Evolutionary conservation across 2,888 invertebrate genomes (phyloP).

Genomic region (Mechanitis messenoides): DNA sequence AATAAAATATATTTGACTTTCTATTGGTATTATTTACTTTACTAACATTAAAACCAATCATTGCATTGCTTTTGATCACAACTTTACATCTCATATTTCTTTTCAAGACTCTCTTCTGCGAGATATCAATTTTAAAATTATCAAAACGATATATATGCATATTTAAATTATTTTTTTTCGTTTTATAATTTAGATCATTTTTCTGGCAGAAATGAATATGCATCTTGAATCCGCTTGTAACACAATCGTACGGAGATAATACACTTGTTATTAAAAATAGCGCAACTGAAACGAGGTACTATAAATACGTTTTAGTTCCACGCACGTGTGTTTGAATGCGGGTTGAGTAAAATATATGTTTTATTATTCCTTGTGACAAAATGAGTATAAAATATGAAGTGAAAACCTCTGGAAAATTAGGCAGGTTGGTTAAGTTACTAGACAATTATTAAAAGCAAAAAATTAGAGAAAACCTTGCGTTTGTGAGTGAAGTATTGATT

Average conservation of each 20-base stretch:
- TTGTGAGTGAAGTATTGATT: too few species aligned
- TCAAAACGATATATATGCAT: too few species aligned
- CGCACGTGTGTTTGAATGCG: conserved; percentile 30
- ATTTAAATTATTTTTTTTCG: neutral
- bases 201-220: neutral
- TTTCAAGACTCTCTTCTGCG: too few species aligned
- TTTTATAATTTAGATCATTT: neutral
- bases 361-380: conserved; percentile 17
- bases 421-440: conserved; percentile 47
- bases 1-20: too few species aligned
- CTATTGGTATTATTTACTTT: too few species aligned
- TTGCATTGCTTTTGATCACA: too few species aligned
- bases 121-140: too few species aligned
- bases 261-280: conserved; percentile 33
- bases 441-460: too few species aligned
- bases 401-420: conserved; percentile 49
- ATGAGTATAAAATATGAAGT: conserved; percentile 55
- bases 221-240: neutral
- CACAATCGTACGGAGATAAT: neutral
- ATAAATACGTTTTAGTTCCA: conserved; percentile 40
- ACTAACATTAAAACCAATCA: too few species aligned
- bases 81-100: too few species aligned
- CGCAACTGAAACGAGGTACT: conserved; percentile 26
- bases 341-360: conserved; percentile 6
- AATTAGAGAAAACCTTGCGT: too few species aligned